These are phyloP conservation scores for Conopomorpha cramerella DNA, from an alignment of 1,140 invertebrate species.

Conservation along the genomic window DNA sequence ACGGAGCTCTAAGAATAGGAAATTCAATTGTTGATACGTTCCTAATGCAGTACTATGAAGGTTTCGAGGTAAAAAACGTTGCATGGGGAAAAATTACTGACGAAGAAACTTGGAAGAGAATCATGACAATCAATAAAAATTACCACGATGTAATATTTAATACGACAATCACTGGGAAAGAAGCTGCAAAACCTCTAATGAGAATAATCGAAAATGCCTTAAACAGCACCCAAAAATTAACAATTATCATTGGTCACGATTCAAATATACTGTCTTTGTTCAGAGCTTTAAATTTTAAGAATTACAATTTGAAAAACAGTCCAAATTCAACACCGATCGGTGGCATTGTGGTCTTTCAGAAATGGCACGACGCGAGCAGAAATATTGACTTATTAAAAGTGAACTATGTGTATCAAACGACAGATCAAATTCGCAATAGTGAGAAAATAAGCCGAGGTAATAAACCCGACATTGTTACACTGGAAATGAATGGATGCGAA, in stretches of 20 bases:
- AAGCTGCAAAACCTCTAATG: conserved; percentile 22
- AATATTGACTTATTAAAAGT: conserved; percentile 22
- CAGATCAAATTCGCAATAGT: conserved; percentile 22
- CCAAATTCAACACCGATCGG: conserved; percentile 33
- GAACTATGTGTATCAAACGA: conserved; percentile 29
- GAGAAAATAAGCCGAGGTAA: conserved; percentile 15
- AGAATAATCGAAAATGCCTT: conserved; percentile 22
- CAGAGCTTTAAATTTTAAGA: conserved; percentile 21
- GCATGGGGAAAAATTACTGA: conserved; percentile 29
- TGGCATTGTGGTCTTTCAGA: conserved; percentile 40
- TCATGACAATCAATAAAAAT: conserved; percentile 23
- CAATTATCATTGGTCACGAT: conserved; percentile 20
- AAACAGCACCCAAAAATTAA: neutral
- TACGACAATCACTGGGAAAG: conserved; percentile 19
- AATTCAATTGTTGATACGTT: conserved; percentile 33
- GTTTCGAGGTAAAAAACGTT: conserved; percentile 17
- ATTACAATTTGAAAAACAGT: conserved; percentile 21
- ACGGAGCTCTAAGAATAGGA: conserved; percentile 23
- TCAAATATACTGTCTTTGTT: conserved; percentile 29
- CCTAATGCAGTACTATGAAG: conserved; percentile 43
- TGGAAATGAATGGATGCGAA: conserved; percentile 24
- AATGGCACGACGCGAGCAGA: conserved; percentile 18
- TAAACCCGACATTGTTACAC: conserved; percentile 18
- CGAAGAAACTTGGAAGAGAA: conserved; percentile 16
- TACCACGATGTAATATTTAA: conserved; percentile 28